Evolutionary conservation across 2,888 invertebrate genomes (phyloP), one percentile per base, ranked within the genome.

Genomic region (Entomobrya proxima): DNA sequence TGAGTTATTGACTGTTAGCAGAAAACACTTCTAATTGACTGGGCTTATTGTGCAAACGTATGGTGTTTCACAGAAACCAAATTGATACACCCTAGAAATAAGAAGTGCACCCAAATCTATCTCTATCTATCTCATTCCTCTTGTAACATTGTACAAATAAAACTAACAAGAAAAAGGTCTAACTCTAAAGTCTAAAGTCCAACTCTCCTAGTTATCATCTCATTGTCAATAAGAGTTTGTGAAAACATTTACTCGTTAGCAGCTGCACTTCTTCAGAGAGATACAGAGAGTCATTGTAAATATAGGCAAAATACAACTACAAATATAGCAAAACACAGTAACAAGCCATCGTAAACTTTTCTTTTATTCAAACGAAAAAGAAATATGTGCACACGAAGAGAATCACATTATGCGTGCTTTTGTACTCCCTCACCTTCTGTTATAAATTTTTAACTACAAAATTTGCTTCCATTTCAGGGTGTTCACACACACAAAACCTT

Each of bases 181-280:
- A 32, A 18, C 52, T 24, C 24, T 35, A 47, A 61, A 78, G 50
- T 50, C 32, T 58, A 15, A 11, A 61, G 9, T 6, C 64, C 32
- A 13, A n/a, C 64, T 77, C 61, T 47, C 32, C 47, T n/a, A 7
- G 2, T 40, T 58, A 64, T 78, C 67, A 24, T 52, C 50, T 76
- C 58, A 52, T 76, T 47, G 37, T 52, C 76, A 83, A 81, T 61
- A 69, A 37, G 47, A 74, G 61, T 69, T 83, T 83, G 76, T 74
- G 76, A 83, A 83, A 83, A 83, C 82, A 83, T 76, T 83, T 83
- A 67, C 82, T 83, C 82, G 82, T 83, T 83, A 83, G 82, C 82
- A 83, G 82, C 82, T 83, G 82, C 82, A 83, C 76, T 80, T n/a
- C n/a, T n/a, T n/a, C n/a, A n/a, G n/a, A n/a, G n/a, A n/a, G n/a